Base-by-base conservation (phyloP, 2,797 vertebrate species). In the Bovichtus variegatus region DNA sequence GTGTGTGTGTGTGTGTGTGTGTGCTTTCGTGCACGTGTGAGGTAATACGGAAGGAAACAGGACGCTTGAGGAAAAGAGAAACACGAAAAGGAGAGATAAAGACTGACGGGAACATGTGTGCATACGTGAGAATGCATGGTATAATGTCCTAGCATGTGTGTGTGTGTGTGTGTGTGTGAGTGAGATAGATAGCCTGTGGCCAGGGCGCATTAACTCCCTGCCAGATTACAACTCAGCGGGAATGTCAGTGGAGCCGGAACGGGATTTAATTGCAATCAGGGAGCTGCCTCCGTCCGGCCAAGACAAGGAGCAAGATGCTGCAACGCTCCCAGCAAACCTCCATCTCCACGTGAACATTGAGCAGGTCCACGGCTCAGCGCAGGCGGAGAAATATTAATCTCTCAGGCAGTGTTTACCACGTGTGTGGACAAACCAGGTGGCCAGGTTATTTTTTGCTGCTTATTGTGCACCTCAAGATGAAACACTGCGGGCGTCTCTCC, bases 401-500 rank as follows among this genome's bases (percentile, higher is more conserved):
- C 83, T 23, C 78, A 62, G 78, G 76, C 73, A 82, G 78, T 76
- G 78, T 91, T 90, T 82, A 90, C 80, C 80, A 85, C 81, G 80
- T 87, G 78, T 54, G 47, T 60, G 47, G 21, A 61, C 57, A 70
- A 73, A 78, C 55, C 62, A 83, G 80, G 75, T 68, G 79, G 69
- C 44, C 34, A 29, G 10, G n/a, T n/a, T n/a, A n/a, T n/a, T n/a
- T 87, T 41, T 49, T 81, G 65, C 29, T 62, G 49, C 11, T 76
- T n/a, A 6, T 55, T 34, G 54, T 53, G 81, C 93, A 99, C 98
- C 98, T 99, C 90, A 99, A 92, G 71, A 99, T 95, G 91, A 99
- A 98, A 89, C 96, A 97, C 43, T 99, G 98, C 0, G 97, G 95
- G 27, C 86, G 94, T 71, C 88, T 94, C 88, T 99, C 97, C 91